A percentile compares a stretch with the other conserved stretches of the same genome.
phyloP scores from a whole-genome alignment of 2,797 vertebrate genomes.

The Enteromius argenteus region DNA sequence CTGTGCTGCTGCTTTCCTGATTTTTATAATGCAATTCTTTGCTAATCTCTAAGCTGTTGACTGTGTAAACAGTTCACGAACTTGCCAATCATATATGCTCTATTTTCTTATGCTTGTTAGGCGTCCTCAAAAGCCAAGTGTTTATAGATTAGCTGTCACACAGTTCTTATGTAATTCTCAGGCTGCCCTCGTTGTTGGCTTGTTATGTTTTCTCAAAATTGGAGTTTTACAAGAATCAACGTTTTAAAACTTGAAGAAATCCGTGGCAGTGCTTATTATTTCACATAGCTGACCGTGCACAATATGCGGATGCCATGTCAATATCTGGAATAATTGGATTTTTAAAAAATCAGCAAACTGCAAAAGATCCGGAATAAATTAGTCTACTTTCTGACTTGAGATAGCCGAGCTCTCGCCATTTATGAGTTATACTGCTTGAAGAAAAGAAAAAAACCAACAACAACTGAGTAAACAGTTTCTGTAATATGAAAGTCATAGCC shows the following conservation, averaged over 20 bases:
- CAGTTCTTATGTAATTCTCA: conserved; percentile 9
- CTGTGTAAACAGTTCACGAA: not conserved
- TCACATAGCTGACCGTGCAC: not conserved
- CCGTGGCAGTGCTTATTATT: not conserved
- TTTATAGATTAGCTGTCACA: conserved; percentile 33
- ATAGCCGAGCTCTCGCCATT: conserved; percentile 14
- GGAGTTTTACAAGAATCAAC: conserved; percentile 6
- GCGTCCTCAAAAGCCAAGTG: not conserved
- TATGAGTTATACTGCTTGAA: not conserved
- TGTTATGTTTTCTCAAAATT: conserved; percentile 19
- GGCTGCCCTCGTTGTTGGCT: not conserved
- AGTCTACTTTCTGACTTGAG: not conserved
- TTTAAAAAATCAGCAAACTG: conserved; percentile 20
- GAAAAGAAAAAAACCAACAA: conserved; percentile 10
- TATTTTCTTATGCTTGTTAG: conserved; percentile 22
- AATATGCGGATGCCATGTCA: not conserved
- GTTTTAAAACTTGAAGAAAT: conserved; percentile 32
- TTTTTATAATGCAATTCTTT: not conserved
- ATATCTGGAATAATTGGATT: conserved; percentile 34
- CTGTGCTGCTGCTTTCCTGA: not conserved
- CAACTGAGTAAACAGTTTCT: conserved; percentile 41
- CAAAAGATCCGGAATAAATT: conserved; percentile 35
- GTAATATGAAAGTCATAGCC: conserved; percentile 2
- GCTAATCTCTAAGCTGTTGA: not conserved
- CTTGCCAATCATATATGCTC: conserved; percentile 19